A percentile compares a stretch with the other conserved stretches of the same genome.
Evolutionary conservation across 2,888 invertebrate species (phyloP).

Genomic region (Apamea sordens): DNA sequence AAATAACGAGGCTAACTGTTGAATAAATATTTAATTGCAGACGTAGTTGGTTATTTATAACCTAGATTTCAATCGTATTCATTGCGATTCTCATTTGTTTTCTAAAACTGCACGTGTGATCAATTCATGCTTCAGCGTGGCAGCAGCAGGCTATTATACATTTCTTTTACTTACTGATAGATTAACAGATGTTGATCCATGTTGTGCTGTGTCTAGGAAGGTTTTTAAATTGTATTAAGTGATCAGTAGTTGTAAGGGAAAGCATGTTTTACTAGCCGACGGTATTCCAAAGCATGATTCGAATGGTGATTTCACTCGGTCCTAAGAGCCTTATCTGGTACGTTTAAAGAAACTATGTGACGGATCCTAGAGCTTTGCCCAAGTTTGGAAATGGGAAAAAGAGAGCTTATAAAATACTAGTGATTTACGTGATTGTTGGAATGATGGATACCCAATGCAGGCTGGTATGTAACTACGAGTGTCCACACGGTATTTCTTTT

Average conservation of each 20-base stretch:
- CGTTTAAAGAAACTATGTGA: constrained; percentile 18
- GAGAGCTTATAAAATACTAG: not conserved
- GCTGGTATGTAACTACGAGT: not conserved
- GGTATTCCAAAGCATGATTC: constrained; percentile 13
- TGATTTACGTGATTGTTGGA: not conserved
- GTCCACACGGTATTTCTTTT: not conserved
- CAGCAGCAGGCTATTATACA: not conserved
- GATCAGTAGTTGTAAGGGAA: not conserved
- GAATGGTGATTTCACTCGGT: constrained; percentile 17
- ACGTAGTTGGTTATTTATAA: constrained; percentile 6
- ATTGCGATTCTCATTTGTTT: constrained; percentile 18
- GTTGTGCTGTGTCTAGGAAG: too few relatives aligned
- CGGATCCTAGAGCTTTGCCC: not conserved
- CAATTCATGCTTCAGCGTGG: not conserved
- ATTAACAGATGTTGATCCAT: not conserved
- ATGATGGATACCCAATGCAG: not conserved
- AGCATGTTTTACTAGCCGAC: constrained; percentile 6
- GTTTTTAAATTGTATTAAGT: not conserved
- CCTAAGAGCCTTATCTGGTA: constrained; percentile 4
- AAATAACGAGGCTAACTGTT: constrained; percentile 14
- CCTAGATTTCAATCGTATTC: not conserved
- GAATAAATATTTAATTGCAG: constrained; percentile 7
- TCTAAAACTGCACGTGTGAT: not conserved
- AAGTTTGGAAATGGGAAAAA: constrained; percentile 15
- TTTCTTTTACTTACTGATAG: not conserved